Percentiles rank a stretch among this genome's conserved stretches.
phyloP scores from a whole-genome alignment of 2,113 vertebrate genomes.

The Rana temporaria region DNA sequence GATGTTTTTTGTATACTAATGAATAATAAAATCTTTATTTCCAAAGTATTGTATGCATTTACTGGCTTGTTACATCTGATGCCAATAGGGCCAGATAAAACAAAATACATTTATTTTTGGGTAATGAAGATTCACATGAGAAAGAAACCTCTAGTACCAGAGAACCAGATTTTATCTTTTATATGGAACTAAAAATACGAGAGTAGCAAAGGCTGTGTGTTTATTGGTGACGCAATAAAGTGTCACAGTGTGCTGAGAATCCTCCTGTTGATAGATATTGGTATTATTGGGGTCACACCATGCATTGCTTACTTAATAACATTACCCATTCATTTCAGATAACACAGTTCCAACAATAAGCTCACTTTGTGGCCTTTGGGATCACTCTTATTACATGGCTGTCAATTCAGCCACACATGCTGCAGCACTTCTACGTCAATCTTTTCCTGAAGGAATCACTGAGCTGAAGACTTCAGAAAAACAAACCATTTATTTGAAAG shows the following conservation, averaged over 20 bases:
- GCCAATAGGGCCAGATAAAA: not conserved
- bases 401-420: not conserved
- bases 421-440: not conserved
- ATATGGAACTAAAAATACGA: slow-evolving; percentile 53
- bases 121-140: slow-evolving; percentile 57
- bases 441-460: not conserved
- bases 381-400: not conserved
- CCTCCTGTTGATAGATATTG: slow-evolving; percentile 30
- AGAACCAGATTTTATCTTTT: slow-evolving; percentile 52
- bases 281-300: slow-evolving; percentile 40
- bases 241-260: slow-evolving; percentile 55
- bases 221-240: slow-evolving; percentile 50
- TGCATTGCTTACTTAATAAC: slow-evolving; percentile 42
- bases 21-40: not conserved
- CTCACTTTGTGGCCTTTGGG: slow-evolving; percentile 9
- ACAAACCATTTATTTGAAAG: not conserved
- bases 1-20: no score
- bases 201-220: slow-evolving; percentile 15
- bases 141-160: slow-evolving; percentile 40
- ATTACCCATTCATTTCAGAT: slow-evolving; percentile 25
- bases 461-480: not conserved
- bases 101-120: slow-evolving; percentile 35
- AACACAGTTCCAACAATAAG: slow-evolving; percentile 21
- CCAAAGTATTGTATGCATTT: slow-evolving; percentile 7
- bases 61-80: not conserved